Percentiles rank a stretch among this genome's conserved stretches.
These are phyloP conservation scores for Drosophila cardini DNA, from an alignment of 1,140 invertebrate species.

Conservation along the genomic window DNA sequence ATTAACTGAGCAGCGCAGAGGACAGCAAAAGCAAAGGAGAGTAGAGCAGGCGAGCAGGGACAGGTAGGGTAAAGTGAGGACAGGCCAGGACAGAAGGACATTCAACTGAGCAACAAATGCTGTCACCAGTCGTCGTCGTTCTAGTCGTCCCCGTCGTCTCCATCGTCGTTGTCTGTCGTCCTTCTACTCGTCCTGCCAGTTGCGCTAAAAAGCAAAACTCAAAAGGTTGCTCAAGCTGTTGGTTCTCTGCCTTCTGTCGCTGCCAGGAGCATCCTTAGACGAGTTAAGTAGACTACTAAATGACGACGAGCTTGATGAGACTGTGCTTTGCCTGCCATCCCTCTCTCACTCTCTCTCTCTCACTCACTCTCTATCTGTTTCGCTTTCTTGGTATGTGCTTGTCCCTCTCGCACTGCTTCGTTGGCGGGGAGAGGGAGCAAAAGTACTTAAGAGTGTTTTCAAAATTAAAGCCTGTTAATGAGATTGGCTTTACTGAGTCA, in stretches of 20 bases:
- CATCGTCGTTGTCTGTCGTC: conserved; percentile 3
- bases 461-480: conserved; percentile 83
- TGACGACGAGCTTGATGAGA: conserved; percentile 65
- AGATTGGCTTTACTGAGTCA: conserved; percentile 82
- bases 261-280: conserved; percentile 72
- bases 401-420: conserved; percentile 10
- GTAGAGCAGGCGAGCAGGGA: no score
- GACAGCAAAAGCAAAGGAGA: background rate
- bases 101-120: conserved; percentile 63
- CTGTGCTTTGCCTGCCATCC: background rate
- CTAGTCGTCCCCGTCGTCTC: no score
- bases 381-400: background rate
- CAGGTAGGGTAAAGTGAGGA: background rate
- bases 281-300: conserved; percentile 83
- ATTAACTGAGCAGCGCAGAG: conserved; percentile 54
- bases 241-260: conserved; percentile 46
- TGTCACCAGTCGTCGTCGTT: conserved; percentile 50
- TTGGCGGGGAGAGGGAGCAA: conserved; percentile 9
- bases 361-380: background rate
- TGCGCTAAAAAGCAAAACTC: conserved; percentile 61
- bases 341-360: conserved; percentile 15
- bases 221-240: conserved; percentile 74
- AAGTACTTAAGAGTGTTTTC: conserved; percentile 79
- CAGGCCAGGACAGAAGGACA: conserved; percentile 12
- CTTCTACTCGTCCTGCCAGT: conserved; percentile 10